Conservation (phyloP, 37 sponge, comb jelly and placozoan genomes). For the Spongilla lacustris region DNA sequence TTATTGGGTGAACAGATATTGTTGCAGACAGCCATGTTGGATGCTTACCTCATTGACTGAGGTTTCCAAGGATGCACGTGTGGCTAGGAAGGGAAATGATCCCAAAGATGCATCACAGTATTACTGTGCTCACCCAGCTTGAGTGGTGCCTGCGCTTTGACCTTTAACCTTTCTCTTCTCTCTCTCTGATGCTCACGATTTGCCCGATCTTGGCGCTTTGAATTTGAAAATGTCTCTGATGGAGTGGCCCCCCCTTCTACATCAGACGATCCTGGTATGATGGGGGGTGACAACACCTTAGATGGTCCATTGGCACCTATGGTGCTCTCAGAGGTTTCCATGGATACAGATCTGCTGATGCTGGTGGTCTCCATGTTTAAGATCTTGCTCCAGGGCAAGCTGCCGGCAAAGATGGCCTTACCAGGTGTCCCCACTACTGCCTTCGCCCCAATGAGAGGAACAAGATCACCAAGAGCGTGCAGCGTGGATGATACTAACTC, state of each 20-base stretch:
- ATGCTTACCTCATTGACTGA: not conserved
- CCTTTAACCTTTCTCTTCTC: not conserved
- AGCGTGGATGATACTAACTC: slow-evolving; percentile 69
- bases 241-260: too few relatives aligned
- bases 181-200: not conserved
- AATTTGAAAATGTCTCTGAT: not conserved
- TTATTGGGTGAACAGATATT: too few relatives aligned
- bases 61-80: not conserved
- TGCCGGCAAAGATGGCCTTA: slow-evolving; percentile 46
- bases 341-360: not conserved
- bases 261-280: not conserved
- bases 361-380: not conserved
- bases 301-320: not conserved
- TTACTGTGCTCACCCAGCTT: not conserved
- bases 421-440: slow-evolving; percentile 65
- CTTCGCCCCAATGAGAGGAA: slow-evolving; percentile 65
- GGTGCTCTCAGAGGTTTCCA: not conserved
- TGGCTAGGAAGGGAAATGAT: not conserved
- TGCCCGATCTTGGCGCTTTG: not conserved
- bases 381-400: slow-evolving; percentile 33
- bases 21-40: not conserved
- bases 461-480: slow-evolving; percentile 62
- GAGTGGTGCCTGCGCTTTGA: not conserved
- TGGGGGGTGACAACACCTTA: not conserved
- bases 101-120: too few relatives aligned